Base-by-base conservation (phyloP, 2,888 invertebrate species). In the Calephelis perditalis region DNA sequence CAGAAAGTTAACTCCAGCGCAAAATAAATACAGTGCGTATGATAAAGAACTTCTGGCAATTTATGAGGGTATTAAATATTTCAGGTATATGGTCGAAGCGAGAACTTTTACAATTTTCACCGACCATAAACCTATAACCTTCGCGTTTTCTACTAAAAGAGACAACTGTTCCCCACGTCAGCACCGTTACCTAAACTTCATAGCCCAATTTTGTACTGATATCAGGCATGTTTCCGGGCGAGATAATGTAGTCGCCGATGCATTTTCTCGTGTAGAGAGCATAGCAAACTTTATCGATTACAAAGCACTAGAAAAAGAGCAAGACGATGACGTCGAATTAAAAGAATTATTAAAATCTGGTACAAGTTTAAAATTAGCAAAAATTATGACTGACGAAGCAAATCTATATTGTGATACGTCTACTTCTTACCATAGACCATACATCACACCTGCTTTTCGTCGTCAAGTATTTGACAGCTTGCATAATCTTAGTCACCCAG, bases 1-100 rank as follows among this genome's bases (percentile, higher is more conserved):
- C 72, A 63, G 61, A 59, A 62, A 74, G 57, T 60, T 80, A 3
- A 67, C 62, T 7, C 55, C 67, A 36, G 64, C 75, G 0, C 71
- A 65, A 57, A 7, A 58, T 35, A 64, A 64, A 37, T 67, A 68
- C 45, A 46, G 54, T 47, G 59, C 64, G 1, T 65, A 65, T 49
- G 68, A 68, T 56, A 45, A 65, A 35, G 65, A 66, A 56, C 47
- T 66, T 11, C 61, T 61, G 9, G 49, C 60, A 1, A 63, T 63
- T 36, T 59, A 60, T 11, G 37, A 49, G 10, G 10, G 56, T 1
- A 47, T 61, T 49, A 43, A 56, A 15, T 45, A 63, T 58, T 63
- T 63, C 49, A n/a, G 63, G 2, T 10, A 57, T 57, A 46, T 45
- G 36, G 11, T 58, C 6, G 46, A 58, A 57, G 57, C 59, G 5